These are phyloP conservation scores for Trypoxylus dichotomus DNA, from an alignment of 1,140 invertebrate species.

Conservation along the genomic window DNA sequence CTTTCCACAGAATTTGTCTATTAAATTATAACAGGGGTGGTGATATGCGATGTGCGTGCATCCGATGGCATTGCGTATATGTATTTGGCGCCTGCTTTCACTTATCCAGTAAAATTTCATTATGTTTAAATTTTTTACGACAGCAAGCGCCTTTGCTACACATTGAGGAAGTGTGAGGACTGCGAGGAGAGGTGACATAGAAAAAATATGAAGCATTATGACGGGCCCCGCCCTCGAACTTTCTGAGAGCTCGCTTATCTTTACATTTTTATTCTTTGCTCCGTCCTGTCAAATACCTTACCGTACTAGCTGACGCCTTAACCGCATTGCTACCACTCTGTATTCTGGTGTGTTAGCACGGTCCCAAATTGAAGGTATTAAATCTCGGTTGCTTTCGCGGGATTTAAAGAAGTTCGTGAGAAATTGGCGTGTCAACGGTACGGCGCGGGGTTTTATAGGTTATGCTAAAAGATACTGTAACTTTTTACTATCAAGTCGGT, in stretches of 20 bases:
- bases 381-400: slow-evolving; percentile 35
- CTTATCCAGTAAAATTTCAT: background rate
- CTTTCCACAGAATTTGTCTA: background rate
- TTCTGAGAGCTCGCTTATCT: slow-evolving; percentile 1
- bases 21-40: too few species aligned
- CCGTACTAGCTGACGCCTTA: background rate
- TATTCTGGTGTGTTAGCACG: slow-evolving; percentile 34
- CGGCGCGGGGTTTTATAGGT: slow-evolving; percentile 34
- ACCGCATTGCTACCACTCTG: slow-evolving; percentile 26
- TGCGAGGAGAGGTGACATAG: background rate
- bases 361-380: slow-evolving; percentile 39
- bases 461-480: slow-evolving; percentile 5
- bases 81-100: background rate
- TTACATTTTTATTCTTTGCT: slow-evolving; percentile 16
- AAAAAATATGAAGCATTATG: background rate
- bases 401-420: slow-evolving; percentile 37
- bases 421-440: slow-evolving; percentile 38
- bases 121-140: background rate
- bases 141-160: background rate
- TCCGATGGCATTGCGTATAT: background rate
- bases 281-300: slow-evolving; percentile 7
- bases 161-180: background rate
- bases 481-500: background rate
- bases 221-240: background rate
- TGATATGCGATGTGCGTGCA: background rate